phyloP scores from a whole-genome alignment of 2,797 vertebrate genomes.

The Cygnus olor region DNA sequence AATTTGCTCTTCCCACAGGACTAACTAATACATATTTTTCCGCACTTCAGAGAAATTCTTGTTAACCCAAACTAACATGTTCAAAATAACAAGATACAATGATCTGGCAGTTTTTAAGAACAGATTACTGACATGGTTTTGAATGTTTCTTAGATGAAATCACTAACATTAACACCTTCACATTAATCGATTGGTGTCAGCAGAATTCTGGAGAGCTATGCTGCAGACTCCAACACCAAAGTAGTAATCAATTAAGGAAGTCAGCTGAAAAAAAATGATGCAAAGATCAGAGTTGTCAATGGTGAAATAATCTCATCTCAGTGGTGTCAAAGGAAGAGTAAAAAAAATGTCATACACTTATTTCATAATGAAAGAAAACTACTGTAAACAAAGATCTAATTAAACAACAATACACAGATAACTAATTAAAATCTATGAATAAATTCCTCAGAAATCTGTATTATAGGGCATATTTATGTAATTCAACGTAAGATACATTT shows the following conservation, averaged over 20 bases:
- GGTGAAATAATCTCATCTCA: constrained; percentile 73
- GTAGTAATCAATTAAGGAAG: constrained; percentile 77
- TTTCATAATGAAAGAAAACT: constrained; percentile 16
- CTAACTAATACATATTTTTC: not conserved
- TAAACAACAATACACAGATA: not conserved
- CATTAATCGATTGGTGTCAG: constrained; percentile 72
- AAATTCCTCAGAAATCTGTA: not conserved
- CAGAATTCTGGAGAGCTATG: constrained; percentile 71
- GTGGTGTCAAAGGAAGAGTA: constrained; percentile 45
- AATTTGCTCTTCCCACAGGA: constrained; percentile 40
- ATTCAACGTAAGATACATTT: not conserved
- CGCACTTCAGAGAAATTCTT: constrained; percentile 41
- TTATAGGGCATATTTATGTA: not conserved
- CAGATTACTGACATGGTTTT: constrained; percentile 71
- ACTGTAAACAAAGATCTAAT: constrained; percentile 2
- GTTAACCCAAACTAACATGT: constrained; percentile 52
- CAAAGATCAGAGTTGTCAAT: constrained; percentile 76
- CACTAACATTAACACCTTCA: constrained; percentile 75
- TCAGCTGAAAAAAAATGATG: constrained; percentile 71
- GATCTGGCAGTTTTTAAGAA: constrained; percentile 69
- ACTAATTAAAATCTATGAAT: not conserved
- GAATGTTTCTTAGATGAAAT: constrained; percentile 73
- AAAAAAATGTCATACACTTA: constrained; percentile 39
- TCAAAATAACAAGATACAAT: constrained; percentile 60
- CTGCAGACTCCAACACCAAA: constrained; percentile 68